Percentiles rank a stretch among this genome's conserved stretches.
These are phyloP conservation scores for Rhinichthys osculus DNA, from an alignment of 2,797 vertebrate genomes.

Conservation along the genomic window DNA sequence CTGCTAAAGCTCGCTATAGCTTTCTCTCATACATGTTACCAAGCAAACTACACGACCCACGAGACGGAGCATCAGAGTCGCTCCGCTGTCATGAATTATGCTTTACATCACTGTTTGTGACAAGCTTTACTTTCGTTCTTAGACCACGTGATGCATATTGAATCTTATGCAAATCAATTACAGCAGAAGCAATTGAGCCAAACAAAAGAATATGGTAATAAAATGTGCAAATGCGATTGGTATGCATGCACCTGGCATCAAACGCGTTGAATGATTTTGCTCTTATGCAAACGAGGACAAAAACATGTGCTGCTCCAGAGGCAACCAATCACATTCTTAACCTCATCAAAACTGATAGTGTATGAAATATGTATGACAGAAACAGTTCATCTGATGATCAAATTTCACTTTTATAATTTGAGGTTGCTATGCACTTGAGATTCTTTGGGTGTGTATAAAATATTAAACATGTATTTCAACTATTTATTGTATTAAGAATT, in stretches of 20 bases:
- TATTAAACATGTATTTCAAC: not conserved
- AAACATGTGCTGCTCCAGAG: constrained; percentile 1
- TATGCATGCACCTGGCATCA: constrained; percentile 20
- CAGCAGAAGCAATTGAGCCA: constrained; percentile 11
- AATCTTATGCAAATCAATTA: constrained; percentile 46
- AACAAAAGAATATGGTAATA: constrained; percentile 41
- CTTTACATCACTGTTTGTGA: constrained; percentile 17
- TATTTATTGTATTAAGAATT: not conserved
- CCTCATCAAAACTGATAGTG: constrained; percentile 4
- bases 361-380: constrained; percentile 25
- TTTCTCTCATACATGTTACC: constrained; percentile 37
- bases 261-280: not conserved
- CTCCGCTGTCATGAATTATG: not conserved
- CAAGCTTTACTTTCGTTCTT: constrained; percentile 12
- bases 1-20: constrained; percentile 12
- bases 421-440: not conserved
- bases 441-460: too few relatives aligned
- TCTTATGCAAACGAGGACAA: not conserved
- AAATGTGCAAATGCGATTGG: constrained; percentile 31
- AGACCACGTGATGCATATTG: constrained; percentile 9
- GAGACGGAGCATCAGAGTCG: not conserved
- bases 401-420: not conserved
- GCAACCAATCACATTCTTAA: constrained; percentile 14
- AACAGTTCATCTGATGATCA: not conserved
- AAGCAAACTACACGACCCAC: constrained; percentile 10